Evolutionary conservation across 2,113 vertebrate genomes (phyloP).

Genomic region (Morone saxatilis): DNA sequence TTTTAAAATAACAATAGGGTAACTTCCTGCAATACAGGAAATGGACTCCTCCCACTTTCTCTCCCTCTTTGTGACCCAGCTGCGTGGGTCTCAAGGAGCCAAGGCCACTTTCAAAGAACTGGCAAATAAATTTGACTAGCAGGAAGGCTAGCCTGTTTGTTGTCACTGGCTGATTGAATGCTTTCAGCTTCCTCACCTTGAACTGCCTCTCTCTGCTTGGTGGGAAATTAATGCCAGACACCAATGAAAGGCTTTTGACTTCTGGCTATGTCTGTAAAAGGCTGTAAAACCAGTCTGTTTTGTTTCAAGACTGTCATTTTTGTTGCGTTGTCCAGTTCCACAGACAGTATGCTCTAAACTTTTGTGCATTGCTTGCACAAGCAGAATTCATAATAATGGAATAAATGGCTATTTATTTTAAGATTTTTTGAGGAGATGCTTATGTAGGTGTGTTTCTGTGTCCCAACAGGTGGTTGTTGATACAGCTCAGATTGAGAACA

Average conservation of each 20-base stretch:
- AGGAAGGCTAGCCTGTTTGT: constrained; percentile 45
- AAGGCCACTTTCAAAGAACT: constrained; percentile 81
- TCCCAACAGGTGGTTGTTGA: constrained; percentile 94
- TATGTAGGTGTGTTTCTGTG: constrained; percentile 46
- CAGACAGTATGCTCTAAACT: background rate
- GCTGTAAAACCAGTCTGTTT: background rate
- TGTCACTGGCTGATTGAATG: constrained; percentile 41
- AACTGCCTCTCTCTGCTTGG: constrained; percentile 14
- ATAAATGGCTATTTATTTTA: background rate
- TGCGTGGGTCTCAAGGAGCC: constrained; percentile 42
- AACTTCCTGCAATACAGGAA: constrained; percentile 84
- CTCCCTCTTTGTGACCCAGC: constrained; percentile 54
- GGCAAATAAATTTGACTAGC: constrained; percentile 49
- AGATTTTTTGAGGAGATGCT: constrained; percentile 8
- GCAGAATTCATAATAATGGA: background rate
- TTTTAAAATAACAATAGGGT: constrained; percentile 78
- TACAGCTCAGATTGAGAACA: constrained; percentile 98
- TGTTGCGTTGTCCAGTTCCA: background rate
- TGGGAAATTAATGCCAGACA: constrained; percentile 27
- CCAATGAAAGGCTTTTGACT: background rate
- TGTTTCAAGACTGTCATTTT: background rate
- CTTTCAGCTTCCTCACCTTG: constrained; percentile 34
- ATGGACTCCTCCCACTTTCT: constrained; percentile 64
- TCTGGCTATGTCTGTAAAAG: background rate
- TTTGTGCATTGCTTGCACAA: constrained; percentile 7